phyloP scores from a whole-genome alignment of 64 coral and sea anemone genomes.

The Cladopsammia gracilis region DNA sequence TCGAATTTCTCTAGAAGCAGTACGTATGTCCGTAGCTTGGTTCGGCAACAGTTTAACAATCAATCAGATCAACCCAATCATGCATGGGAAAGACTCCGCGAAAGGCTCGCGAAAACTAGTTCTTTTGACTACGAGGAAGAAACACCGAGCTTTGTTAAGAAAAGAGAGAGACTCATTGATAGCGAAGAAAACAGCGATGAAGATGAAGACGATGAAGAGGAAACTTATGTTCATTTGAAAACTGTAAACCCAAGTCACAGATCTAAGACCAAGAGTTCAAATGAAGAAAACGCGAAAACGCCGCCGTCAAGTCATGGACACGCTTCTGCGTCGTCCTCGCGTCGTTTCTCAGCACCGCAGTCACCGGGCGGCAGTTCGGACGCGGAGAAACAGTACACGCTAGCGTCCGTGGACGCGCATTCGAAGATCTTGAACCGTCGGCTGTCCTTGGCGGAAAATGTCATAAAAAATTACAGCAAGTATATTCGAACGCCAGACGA shows the following conservation, averaged over 20 bases:
- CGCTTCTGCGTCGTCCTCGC: not conserved
- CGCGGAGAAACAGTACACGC: not conserved
- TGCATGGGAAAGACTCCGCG: constrained; percentile 34
- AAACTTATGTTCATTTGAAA: constrained; percentile 10
- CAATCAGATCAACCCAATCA: constrained; percentile 13
- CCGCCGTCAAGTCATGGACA: not conserved
- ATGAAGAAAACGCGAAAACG: not conserved
- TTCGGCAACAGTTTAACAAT: constrained; percentile 30
- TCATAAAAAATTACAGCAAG: constrained; percentile 43
- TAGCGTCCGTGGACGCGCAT: constrained; percentile 22
- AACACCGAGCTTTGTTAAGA: constrained; percentile 5
- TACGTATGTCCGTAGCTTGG: constrained; percentile 34
- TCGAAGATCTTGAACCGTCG: constrained; percentile 39
- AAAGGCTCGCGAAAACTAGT: constrained; percentile 1
- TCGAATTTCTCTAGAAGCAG: constrained; percentile 46
- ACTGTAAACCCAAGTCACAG: not conserved
- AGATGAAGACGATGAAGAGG: constrained; percentile 4
- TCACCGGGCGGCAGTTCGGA: not conserved
- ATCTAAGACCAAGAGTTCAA: not conserved
- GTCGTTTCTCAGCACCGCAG: constrained; percentile 16
- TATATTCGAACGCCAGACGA: constrained; percentile 38
- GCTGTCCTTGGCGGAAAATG: constrained; percentile 27
- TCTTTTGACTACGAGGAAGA: constrained; percentile 22
- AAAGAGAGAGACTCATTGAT: not conserved
- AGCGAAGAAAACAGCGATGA: constrained; percentile 9